Percentiles rank a stretch among this genome's conserved stretches.
Evolutionary conservation across 2,113 vertebrate species (phyloP).

Genomic region (Nymphicus hollandicus): DNA sequence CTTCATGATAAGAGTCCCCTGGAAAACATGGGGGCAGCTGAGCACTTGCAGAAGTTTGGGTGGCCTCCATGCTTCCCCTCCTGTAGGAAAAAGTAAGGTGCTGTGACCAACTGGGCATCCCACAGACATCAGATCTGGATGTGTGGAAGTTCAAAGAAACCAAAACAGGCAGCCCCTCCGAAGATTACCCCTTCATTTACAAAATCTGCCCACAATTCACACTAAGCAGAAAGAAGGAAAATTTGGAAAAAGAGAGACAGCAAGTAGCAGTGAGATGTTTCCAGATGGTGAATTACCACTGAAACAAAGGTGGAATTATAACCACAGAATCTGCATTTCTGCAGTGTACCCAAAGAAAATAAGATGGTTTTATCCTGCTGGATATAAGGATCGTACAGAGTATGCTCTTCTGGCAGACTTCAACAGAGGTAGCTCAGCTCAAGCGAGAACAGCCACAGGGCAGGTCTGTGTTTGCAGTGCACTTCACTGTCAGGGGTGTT

Average conservation of each 20-base stretch:
- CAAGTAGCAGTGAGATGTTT: background rate
- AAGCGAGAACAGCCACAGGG: background rate
- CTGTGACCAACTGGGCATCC: background rate
- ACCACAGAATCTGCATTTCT: background rate
- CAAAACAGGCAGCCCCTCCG: background rate
- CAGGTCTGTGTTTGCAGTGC: background rate
- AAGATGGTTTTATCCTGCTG: background rate
- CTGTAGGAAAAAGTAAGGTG: background rate
- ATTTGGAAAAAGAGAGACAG: background rate
- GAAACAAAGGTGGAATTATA: background rate
- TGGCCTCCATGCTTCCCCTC: background rate
- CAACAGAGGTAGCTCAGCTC: background rate
- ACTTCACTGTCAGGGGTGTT: background rate
- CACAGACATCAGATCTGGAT: background rate
- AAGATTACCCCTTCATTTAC: background rate
- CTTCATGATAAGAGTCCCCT: rapidly evolving
- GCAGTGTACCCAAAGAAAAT: background rate
- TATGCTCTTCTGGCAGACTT: background rate
- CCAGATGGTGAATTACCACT: background rate
- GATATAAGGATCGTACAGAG: background rate
- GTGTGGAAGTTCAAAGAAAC: background rate
- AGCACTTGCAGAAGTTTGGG: background rate
- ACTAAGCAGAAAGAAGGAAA: background rate
- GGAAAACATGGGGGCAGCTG: background rate
- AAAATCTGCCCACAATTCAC: background rate